These are phyloP conservation scores for Eurois occulta DNA, from an alignment of 2,888 invertebrate species.

Conservation along the genomic window DNA sequence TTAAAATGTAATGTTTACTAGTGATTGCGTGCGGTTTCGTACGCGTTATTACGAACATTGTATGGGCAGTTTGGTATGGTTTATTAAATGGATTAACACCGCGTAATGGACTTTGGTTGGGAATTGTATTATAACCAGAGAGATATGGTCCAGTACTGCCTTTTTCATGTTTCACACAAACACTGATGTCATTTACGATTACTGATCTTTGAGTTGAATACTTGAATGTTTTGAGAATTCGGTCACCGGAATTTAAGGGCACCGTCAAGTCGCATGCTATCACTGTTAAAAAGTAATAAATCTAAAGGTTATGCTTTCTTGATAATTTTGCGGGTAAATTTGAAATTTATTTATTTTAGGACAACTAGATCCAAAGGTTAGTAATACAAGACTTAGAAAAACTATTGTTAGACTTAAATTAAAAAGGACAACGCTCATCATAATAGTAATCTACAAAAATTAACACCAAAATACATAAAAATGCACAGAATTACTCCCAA, in stretches of 20 bases:
- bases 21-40: slow-evolving; percentile 52
- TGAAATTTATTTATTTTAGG: no score
- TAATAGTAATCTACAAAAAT: no score
- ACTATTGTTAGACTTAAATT: no score
- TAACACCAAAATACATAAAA: no score
- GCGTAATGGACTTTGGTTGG: slow-evolving; percentile 29
- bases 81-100: slow-evolving; percentile 48
- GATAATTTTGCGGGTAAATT: no score
- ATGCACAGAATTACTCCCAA: no score
- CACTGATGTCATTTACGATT: background rate
- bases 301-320: background rate
- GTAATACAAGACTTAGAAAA: no score
- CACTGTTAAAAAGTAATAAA: background rate
- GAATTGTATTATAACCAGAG: slow-evolving; percentile 16
- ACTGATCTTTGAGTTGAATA: background rate
- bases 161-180: background rate
- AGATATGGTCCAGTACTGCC: slow-evolving; percentile 4
- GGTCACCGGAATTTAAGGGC: background rate
- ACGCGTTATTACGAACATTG: slow-evolving; percentile 39
- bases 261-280: no score
- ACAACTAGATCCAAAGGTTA: no score
- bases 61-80: slow-evolving; percentile 34
- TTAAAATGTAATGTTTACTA: slow-evolving; percentile 49
- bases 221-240: background rate
- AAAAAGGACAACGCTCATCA: no score